These are phyloP conservation scores for Microcebus griseorufus DNA, from an alignment of 2,113 vertebrate species.

Conservation along the genomic window DNA sequence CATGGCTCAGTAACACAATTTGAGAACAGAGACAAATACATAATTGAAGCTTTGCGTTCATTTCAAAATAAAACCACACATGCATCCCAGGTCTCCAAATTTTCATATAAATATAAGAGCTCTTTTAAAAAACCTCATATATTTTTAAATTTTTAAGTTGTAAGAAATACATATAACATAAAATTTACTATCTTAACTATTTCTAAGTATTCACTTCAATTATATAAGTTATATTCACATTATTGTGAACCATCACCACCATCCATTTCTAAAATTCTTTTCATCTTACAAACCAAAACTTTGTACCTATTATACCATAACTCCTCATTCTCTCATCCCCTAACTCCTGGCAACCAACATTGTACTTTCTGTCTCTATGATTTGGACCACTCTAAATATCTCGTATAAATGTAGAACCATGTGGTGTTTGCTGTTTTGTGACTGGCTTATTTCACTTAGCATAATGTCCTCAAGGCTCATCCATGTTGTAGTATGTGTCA, in stretches of 20 bases:
- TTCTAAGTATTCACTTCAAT: background rate
- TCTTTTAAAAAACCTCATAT: background rate
- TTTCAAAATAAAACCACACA: background rate
- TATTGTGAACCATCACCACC: background rate
- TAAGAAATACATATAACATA: background rate
- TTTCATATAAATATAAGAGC: background rate
- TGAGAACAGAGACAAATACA: background rate
- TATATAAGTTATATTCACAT: background rate
- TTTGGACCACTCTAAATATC: background rate
- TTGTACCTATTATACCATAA: background rate
- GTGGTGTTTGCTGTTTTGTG: background rate
- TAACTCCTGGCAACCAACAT: background rate
- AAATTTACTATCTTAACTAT: background rate
- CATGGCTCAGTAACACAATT: background rate
- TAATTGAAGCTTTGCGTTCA: background rate
- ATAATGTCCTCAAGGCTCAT: background rate
- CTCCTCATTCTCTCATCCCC: background rate
- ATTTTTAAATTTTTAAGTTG: background rate
- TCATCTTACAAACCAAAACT: background rate
- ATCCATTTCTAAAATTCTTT: background rate
- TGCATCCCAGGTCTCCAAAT: background rate
- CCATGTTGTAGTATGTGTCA: background rate
- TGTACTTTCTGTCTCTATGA: background rate
- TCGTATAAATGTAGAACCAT: background rate
- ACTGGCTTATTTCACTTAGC: background rate